phyloP scores from a whole-genome alignment of 1,140 invertebrate species.

The Liolophura sinensis region DNA sequence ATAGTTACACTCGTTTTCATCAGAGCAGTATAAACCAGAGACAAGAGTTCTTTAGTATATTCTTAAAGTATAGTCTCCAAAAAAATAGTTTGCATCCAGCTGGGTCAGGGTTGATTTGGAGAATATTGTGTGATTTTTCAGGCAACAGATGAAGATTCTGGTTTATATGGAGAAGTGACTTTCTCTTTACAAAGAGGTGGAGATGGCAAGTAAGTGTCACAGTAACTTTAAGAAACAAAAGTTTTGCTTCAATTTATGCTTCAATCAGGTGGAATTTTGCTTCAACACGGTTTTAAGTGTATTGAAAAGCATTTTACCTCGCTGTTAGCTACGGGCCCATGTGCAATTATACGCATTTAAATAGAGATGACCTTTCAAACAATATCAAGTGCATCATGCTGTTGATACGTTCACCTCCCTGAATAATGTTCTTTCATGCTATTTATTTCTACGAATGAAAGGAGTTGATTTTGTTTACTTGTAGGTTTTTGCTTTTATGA shows the following conservation, averaged over 20 bases:
- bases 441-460: too few relatives aligned
- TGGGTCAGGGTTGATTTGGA: background rate
- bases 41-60: slow-evolving; percentile 4
- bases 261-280: background rate
- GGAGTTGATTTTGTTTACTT: too few relatives aligned
- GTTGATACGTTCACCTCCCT: too few relatives aligned
- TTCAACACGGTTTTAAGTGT: background rate
- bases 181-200: slow-evolving; percentile 38
- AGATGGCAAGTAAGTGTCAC: slow-evolving; percentile 32
- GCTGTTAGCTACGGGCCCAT: background rate
- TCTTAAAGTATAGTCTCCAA: background rate
- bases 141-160: slow-evolving; percentile 42
- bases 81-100: too few relatives aligned
- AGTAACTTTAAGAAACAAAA: too few relatives aligned
- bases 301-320: background rate
- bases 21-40: slow-evolving; percentile 6
- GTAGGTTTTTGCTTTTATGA: too few relatives aligned
- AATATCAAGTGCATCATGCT: too few relatives aligned
- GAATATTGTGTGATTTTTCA: slow-evolving; percentile 14
- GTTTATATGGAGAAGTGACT: slow-evolving; percentile 28
- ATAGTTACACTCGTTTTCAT: slow-evolving; percentile 3
- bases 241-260: too few relatives aligned
- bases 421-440: too few relatives aligned
- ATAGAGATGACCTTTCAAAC: background rate
- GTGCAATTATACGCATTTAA: background rate